Conservation (phyloP, 2,797 vertebrate genomes). For the Takifugu ocellatus region DNA sequence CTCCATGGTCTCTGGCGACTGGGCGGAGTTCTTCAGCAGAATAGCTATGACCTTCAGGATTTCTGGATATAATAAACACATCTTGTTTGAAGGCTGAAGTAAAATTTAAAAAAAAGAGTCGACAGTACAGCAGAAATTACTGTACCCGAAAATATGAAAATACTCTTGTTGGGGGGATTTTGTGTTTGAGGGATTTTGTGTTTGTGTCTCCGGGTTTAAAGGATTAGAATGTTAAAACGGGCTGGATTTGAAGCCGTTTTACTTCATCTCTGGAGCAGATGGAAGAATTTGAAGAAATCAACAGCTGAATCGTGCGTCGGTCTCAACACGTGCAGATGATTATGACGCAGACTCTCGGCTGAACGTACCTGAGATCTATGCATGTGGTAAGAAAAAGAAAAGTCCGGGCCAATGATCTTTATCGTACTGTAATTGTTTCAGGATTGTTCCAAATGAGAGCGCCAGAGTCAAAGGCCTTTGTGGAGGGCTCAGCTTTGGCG, state of each 20-base stretch:
- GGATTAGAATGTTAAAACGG: conserved; percentile 5
- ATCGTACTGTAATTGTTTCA: conserved; percentile 61
- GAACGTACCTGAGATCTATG: conserved; percentile 51
- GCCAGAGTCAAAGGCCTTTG: conserved; percentile 47
- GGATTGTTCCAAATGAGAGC: conserved; percentile 58
- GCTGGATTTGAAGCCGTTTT: conserved; percentile 16
- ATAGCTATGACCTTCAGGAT: conserved; percentile 93
- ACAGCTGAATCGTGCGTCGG: conserved; percentile 43
- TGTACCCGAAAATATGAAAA: conserved; percentile 3
- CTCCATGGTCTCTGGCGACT: conserved; percentile 87
- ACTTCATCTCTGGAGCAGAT: conserved; percentile 4
- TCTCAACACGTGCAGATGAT: conserved; percentile 62
- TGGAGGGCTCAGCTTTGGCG: conserved; percentile 58
- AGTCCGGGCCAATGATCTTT: conserved; percentile 54
- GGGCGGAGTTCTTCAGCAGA: conserved; percentile 85
- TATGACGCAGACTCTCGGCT: conserved; percentile 54
- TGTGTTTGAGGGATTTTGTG: not conserved
- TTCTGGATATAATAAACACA: conserved; percentile 71
- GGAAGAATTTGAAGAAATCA: conserved; percentile 36
- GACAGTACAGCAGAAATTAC: not conserved
- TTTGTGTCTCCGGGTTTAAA: not conserved
- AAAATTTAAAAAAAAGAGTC: not conserved
- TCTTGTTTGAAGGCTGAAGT: conserved; percentile 2
- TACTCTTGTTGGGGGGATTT: not conserved
- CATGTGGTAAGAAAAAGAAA: conserved; percentile 39